Evolutionary conservation across 2,888 invertebrate species (phyloP).

Genomic region (Hirtodrosophila confusa): DNA sequence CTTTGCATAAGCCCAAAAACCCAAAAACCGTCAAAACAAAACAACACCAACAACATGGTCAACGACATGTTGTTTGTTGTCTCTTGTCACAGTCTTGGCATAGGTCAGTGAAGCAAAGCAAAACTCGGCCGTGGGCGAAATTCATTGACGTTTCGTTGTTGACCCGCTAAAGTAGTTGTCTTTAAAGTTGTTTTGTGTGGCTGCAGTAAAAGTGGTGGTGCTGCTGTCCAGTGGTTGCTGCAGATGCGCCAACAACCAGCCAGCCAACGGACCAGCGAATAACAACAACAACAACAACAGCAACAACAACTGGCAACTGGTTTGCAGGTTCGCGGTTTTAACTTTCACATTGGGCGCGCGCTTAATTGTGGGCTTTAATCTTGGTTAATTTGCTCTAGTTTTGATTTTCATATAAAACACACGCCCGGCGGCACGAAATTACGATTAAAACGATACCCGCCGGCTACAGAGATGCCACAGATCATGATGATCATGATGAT

Average conservation of each 20-base stretch:
- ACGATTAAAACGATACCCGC: conserved; percentile 44
- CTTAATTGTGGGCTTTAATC: conserved; percentile 75
- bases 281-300: conserved; percentile 9
- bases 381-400: conserved; percentile 77
- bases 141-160: conserved; percentile 41
- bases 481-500: conserved; percentile 2
- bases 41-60: conserved; percentile 9
- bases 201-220: conserved; percentile 65
- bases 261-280: conserved; percentile 13
- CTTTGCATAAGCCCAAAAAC: conserved; percentile 33
- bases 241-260: conserved; percentile 58
- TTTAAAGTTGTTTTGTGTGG: conserved; percentile 26
- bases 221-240: conserved; percentile 34
- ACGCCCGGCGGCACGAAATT: conserved; percentile 46
- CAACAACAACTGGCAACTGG: conserved; percentile 56
- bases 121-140: conserved; percentile 52
- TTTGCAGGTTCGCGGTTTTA: conserved; percentile 63
- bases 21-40: conserved; percentile 6
- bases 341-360: conserved; percentile 75
- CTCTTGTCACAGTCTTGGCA: conserved; percentile 37
- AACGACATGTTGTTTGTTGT: no score
- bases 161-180: conserved; percentile 47
- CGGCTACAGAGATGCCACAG: not conserved
- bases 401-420: conserved; percentile 57
- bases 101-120: conserved; percentile 70